A percentile compares a stretch with the other conserved stretches of the same genome.
These are phyloP conservation scores for Oncorhynchus masou DNA, from an alignment of 2,113 vertebrate species.

Conservation along the genomic window DNA sequence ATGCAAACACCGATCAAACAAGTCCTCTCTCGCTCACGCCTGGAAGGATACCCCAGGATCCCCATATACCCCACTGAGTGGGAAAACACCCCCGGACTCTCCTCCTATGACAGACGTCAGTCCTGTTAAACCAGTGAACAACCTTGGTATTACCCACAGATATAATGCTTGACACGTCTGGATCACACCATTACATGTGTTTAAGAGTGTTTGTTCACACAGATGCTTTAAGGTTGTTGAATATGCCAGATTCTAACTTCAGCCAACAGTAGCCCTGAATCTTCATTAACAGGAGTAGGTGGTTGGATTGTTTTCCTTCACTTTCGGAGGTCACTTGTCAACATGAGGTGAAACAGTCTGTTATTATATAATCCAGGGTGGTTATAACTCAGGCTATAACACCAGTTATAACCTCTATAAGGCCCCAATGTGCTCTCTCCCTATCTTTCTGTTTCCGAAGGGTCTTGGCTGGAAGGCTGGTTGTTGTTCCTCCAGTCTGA, in stretches of 20 bases:
- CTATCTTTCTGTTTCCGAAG: neutral
- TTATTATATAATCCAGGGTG: neutral
- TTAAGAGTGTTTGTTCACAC: neutral
- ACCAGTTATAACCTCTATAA: neutral
- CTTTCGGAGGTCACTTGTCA: neutral
- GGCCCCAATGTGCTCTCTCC: neutral
- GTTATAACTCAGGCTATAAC: neutral
- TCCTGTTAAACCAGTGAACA: neutral
- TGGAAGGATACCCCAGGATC: conserved; percentile 23
- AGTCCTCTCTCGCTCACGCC: conserved; percentile 27
- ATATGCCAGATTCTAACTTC: neutral
- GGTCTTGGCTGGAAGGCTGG: conserved; percentile 21
- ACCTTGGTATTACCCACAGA: neutral
- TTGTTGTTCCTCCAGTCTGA: conserved; percentile 30
- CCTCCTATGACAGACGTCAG: neutral
- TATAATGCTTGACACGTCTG: neutral
- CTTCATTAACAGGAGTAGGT: too few relatives aligned
- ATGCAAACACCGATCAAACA: conserved; percentile 50
- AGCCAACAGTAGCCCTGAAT: too few relatives aligned
- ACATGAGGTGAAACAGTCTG: neutral
- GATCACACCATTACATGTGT: neutral
- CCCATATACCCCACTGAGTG: conserved; percentile 14
- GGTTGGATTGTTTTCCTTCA: neutral
- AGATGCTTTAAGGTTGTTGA: neutral
- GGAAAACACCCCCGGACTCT: neutral